These are phyloP conservation scores for Austrolebias charrua DNA, from an alignment of 2,797 vertebrate genomes.

Conservation along the genomic window DNA sequence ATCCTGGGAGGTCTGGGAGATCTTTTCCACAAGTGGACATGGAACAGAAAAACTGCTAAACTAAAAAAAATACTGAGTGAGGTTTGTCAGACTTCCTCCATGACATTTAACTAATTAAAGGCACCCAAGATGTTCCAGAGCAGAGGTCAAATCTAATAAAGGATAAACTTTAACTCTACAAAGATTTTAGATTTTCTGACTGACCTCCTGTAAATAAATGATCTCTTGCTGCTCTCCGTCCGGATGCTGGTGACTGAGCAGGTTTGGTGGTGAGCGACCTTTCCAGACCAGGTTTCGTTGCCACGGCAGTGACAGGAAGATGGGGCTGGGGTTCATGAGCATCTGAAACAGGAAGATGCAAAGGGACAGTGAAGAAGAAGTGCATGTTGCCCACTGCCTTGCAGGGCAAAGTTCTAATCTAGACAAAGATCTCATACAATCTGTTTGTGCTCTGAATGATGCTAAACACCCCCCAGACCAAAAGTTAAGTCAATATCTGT, in stretches of 20 bases:
- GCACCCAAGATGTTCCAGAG: too few relatives aligned
- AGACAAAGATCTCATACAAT: too few relatives aligned
- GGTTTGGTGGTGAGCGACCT: constrained; percentile 21
- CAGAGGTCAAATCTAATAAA: too few relatives aligned
- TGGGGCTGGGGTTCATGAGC: constrained; percentile 44
- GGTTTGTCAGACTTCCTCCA: neutral
- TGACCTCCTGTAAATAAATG: constrained; percentile 29
- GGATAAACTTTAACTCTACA: neutral
- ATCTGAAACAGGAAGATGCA: constrained; percentile 13
- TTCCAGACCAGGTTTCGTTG: constrained; percentile 46
- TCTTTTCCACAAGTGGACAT: constrained; percentile 12
- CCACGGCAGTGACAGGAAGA: constrained; percentile 58
- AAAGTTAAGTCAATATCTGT: too few relatives aligned
- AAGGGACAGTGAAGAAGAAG: neutral
- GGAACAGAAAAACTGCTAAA: neutral
- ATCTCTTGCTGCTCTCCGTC: constrained; percentile 19
- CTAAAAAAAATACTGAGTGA: neutral
- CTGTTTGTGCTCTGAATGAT: too few relatives aligned
- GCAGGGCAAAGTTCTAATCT: too few relatives aligned
- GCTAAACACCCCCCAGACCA: too few relatives aligned
- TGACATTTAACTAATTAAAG: too few relatives aligned
- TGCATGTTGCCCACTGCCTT: too few relatives aligned
- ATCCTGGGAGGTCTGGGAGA: constrained; percentile 22
- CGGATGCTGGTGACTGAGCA: constrained; percentile 17
- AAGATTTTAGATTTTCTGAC: constrained; percentile 5